These are phyloP conservation scores for Brachyalestes nurse DNA, from an alignment of 2,797 vertebrate genomes.

Conservation along the genomic window DNA sequence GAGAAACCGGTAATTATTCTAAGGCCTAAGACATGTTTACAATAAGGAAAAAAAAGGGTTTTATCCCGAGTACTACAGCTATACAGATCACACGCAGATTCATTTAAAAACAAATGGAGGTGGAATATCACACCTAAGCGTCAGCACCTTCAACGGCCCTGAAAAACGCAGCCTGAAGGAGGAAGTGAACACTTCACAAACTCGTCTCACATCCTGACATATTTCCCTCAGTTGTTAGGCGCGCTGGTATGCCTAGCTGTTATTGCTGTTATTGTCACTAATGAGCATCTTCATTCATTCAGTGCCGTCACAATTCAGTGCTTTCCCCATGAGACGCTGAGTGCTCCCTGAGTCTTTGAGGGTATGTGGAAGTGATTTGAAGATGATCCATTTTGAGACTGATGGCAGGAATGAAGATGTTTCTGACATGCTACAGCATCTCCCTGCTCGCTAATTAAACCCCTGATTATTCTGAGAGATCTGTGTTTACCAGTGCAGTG, in stretches of 20 bases:
- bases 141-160: not conserved
- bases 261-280: conserved; percentile 39
- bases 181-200: conserved; percentile 10
- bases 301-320: conserved; percentile 1
- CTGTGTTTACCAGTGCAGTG: not conserved
- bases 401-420: conserved; percentile 39
- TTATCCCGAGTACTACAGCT: not conserved
- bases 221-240: not conserved
- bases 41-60: not conserved
- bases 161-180: not conserved
- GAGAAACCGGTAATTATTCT: not conserved
- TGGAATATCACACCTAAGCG: conserved; percentile 17
- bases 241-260: conserved; percentile 4
- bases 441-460: conserved; percentile 47
- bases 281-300: conserved; percentile 48
- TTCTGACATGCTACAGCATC: conserved; percentile 30
- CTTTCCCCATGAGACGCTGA: conserved; percentile 30
- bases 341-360: conserved; percentile 12
- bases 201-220: not conserved
- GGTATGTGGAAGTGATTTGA: conserved; percentile 27
- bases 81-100: conserved; percentile 11
- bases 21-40: not conserved
- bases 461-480: conserved; percentile 33
- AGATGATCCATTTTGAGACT: conserved; percentile 24
- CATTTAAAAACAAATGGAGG: not conserved